Evolutionary conservation across 2,797 vertebrate genomes (phyloP).

Genomic region (Adelosebastes latens): DNA sequence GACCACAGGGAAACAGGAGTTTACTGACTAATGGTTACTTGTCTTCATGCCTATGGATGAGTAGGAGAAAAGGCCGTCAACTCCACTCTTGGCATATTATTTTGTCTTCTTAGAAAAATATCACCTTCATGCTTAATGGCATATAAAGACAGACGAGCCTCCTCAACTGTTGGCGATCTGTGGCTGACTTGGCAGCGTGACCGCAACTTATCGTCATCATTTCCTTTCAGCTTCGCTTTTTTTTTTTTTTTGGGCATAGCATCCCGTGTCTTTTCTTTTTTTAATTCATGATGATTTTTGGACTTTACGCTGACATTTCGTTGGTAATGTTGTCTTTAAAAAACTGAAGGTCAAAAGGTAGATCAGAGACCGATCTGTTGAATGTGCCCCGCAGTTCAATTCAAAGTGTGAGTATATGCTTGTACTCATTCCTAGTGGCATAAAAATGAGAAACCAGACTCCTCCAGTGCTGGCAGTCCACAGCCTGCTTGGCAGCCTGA

Average conservation of each 20-base stretch:
- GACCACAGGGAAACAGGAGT: background rate
- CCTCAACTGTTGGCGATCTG: slow-evolving; percentile 49
- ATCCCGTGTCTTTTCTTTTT: background rate
- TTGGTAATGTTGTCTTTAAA: slow-evolving; percentile 13
- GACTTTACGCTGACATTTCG: slow-evolving; percentile 1
- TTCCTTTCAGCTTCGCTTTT: slow-evolving; percentile 15
- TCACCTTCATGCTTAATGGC: slow-evolving; percentile 38
- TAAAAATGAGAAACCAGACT: slow-evolving; percentile 36
- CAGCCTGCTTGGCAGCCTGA: slow-evolving; percentile 40
- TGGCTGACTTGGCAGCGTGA: slow-evolving; percentile 43
- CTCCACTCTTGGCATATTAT: slow-evolving; percentile 28
- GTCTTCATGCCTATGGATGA: slow-evolving; percentile 26
- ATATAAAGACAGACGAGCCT: slow-evolving; percentile 51
- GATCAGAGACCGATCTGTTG: slow-evolving; percentile 7
- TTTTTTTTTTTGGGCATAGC: background rate
- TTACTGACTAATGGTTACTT: slow-evolving; percentile 27
- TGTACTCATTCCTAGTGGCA: slow-evolving; percentile 1
- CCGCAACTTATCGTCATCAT: slow-evolving; percentile 34
- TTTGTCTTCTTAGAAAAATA: slow-evolving; percentile 36
- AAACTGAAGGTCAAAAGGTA: slow-evolving; percentile 1
- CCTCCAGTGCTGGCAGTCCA: slow-evolving; percentile 35
- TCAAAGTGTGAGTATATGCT: slow-evolving; percentile 20
- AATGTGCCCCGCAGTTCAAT: slow-evolving; percentile 8
- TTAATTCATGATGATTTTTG: slow-evolving; percentile 28
- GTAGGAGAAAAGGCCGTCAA: slow-evolving; percentile 9